Conservation (phyloP, 1,140 invertebrate genomes). For the Solenopsis invicta region DNA sequence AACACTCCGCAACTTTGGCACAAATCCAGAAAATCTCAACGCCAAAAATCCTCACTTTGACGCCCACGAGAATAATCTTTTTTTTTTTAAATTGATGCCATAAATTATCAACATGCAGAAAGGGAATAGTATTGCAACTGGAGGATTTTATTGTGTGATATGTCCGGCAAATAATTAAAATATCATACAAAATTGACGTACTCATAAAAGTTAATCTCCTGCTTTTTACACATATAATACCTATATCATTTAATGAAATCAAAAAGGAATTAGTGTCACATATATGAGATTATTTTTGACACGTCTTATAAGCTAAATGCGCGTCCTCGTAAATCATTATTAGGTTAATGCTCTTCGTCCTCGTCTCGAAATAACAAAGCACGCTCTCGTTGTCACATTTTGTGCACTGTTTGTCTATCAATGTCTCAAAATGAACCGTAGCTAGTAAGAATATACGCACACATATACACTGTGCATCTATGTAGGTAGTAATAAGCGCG, state of each 20-base stretch:
- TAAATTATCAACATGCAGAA: neutral
- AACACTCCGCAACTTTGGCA: conserved; percentile 39
- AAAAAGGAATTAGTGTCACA: neutral
- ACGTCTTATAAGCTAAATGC: neutral
- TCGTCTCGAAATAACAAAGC: conserved; percentile 79
- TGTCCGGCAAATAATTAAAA: neutral
- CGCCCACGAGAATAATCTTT: neutral
- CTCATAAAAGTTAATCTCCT: neutral
- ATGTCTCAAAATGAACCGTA: conserved; percentile 1
- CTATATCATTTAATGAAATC: neutral
- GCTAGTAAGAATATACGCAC: neutral
- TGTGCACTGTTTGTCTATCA: conserved; percentile 72
- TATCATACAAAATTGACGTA: neutral
- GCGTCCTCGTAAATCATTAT: neutral
- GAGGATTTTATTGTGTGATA: neutral
- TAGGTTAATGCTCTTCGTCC: conserved; percentile 78
- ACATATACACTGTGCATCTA: neutral
- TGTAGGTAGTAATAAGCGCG: conserved; percentile 2
- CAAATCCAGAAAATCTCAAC: conserved; percentile 37
- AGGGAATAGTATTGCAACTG: neutral
- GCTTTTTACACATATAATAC: neutral
- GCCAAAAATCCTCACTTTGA: neutral
- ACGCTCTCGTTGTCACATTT: conserved; percentile 75
- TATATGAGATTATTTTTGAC: neutral
- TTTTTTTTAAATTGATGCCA: neutral